A percentile compares a stretch with the other conserved stretches of the same genome.
Evolutionary conservation across 2,797 vertebrate species (phyloP).

Genomic region (Poeciliopsis paucimaculata): DNA sequence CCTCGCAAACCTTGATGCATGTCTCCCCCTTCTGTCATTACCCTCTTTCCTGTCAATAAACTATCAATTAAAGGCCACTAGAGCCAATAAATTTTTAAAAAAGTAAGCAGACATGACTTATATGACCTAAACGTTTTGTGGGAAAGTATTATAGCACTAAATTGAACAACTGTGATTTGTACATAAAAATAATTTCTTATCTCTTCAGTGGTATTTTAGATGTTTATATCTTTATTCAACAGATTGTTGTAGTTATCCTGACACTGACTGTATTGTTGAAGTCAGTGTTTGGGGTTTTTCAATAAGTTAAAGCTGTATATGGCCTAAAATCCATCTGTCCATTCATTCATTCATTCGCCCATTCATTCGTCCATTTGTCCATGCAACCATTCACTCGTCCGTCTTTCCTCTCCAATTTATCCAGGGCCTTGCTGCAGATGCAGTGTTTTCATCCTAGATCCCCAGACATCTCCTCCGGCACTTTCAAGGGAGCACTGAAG

Average conservation of each 20-base stretch:
- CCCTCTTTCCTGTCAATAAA: too few species aligned
- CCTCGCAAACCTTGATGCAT: too few species aligned
- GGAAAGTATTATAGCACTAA: background rate
- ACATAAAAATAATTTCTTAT: background rate
- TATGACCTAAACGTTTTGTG: background rate
- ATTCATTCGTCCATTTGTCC: background rate
- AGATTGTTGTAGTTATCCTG: background rate
- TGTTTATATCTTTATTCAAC: background rate
- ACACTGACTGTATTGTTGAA: background rate
- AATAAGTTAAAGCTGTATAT: background rate
- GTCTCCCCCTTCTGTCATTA: too few species aligned
- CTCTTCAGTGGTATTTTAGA: background rate
- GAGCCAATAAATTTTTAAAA: background rate
- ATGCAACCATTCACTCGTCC: background rate
- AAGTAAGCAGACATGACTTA: background rate
- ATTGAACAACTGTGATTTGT: background rate
- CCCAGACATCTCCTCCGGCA: constrained; percentile 3
- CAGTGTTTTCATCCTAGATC: background rate
- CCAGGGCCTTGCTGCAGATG: background rate
- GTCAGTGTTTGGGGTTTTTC: background rate
- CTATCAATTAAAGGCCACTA: too few species aligned
- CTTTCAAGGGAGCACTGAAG: background rate
- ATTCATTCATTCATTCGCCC: background rate
- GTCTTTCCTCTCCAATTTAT: background rate
- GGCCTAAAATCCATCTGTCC: background rate